Evolutionary conservation across 1,140 invertebrate species (phyloP), one percentile per base, ranked within the genome.

Genomic region (Calycopis cecrops): DNA sequence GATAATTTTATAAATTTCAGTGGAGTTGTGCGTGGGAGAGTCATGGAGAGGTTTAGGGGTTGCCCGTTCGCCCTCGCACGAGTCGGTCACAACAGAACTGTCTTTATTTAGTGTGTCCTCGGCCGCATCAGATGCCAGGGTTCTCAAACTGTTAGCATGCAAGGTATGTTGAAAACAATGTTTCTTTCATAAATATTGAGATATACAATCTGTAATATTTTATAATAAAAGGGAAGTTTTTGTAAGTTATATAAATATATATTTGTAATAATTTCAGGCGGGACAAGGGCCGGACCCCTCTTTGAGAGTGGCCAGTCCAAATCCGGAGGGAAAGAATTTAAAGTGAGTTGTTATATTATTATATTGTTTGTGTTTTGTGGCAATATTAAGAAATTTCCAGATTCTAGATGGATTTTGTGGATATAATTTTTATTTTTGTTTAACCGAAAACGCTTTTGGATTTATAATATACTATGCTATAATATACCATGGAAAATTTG

Each of bases 51-150:
- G 91, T 4, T 91, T 63, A 4, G 79, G 92, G n/a, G 93, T 95
- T 82, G 87, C 94, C 14, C 89, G 94, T 16, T 95, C 94, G 6
- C 94, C 94, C 1, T 94, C 93, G 35, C 94, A 94, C 75, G 94
- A 96, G 80, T 94, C 92, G 12, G 93, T 95, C 60, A 94, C 93
- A 6, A 95, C 94, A 1, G 94, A 95, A 74, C 78, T 95, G 33
- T 95, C 93, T 0, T 82, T 95, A 51, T 94, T 95, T 77, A 94
- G 93, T 40, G 91, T 95, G 6, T 94, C 93, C 0, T 94, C 93
- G 3, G 89, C 91, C 2, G 91, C 92, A 0, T 92, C 92, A 4
- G 92, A 94, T 52, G 86, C 88, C 2, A 89, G 89, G 52, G 81
- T 83, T 9, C 84, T 90, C 2, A 85, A 91, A 48, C 75, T 92